Conservation (phyloP, 2,113 vertebrate species). For the Zonotrichia leucophrys region DNA sequence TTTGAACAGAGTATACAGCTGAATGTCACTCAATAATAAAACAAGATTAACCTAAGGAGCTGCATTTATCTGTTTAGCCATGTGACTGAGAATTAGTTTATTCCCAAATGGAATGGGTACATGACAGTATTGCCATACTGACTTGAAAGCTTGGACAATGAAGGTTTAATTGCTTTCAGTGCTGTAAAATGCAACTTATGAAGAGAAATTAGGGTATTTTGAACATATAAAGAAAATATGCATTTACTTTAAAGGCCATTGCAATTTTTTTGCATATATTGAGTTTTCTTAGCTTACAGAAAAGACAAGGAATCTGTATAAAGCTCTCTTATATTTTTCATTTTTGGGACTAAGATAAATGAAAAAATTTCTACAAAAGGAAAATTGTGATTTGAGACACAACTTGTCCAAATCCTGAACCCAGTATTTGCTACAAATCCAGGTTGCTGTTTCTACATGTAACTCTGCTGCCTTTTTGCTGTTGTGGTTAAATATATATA, state of each 20-base stretch:
- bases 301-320: neutral
- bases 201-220: neutral
- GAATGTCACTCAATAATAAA: slow-evolving; percentile 41
- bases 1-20: neutral
- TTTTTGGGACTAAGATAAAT: neutral
- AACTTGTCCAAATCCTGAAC: neutral
- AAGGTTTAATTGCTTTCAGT: slow-evolving; percentile 6
- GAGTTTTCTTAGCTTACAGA: neutral
- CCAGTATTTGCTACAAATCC: neutral
- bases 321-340: neutral
- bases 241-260: neutral
- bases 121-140: neutral
- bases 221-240: neutral
- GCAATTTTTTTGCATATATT: neutral
- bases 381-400: neutral
- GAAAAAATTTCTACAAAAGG: neutral
- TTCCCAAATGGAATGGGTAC: neutral
- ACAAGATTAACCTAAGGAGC: slow-evolving; percentile 11
- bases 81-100: slow-evolving; percentile 23
- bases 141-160: slow-evolving; percentile 13
- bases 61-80: slow-evolving; percentile 13
- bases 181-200: neutral
- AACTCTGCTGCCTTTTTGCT: neutral
- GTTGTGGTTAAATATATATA: neutral
- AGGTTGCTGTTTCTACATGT: neutral